Percentiles rank a stretch among this genome's conserved stretches.
Conservation (phyloP, 2,888 invertebrate genomes). For the Crematogaster levior region DNA sequence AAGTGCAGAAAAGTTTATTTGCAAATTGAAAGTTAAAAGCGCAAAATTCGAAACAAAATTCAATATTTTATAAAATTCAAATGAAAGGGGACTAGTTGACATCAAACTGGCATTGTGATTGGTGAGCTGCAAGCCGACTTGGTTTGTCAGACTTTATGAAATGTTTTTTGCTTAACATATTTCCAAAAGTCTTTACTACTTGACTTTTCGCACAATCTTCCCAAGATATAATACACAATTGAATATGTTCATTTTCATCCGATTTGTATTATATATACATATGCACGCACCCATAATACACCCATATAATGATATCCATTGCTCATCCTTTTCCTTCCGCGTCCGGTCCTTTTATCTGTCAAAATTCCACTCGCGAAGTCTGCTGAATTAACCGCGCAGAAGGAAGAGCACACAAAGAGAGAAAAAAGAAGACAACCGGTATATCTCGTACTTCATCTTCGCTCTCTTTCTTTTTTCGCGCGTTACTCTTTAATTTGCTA, state of each 20-base stretch:
- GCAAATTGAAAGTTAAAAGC: background rate
- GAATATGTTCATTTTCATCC: background rate
- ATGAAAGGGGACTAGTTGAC: too few relatives aligned
- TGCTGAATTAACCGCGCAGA: slow-evolving; percentile 32
- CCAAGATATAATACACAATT: background rate
- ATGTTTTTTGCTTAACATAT: background rate
- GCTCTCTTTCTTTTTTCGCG: slow-evolving; percentile 39
- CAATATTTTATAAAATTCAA: too few relatives aligned
- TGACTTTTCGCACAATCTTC: background rate
- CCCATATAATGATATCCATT: slow-evolving; percentile 13
- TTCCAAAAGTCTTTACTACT: background rate
- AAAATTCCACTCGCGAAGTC: slow-evolving; percentile 22
- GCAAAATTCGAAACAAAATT: background rate
- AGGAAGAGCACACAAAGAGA: slow-evolving; percentile 1
- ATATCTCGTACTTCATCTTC: slow-evolving; percentile 43
- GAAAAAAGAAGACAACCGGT: slow-evolving; percentile 23
- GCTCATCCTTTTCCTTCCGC: slow-evolving; percentile 19
- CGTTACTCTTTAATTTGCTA: slow-evolving; percentile 46
- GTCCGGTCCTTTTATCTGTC: slow-evolving; percentile 8
- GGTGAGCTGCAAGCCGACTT: too few relatives aligned
- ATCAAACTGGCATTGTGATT: too few relatives aligned
- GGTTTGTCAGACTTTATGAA: too few relatives aligned
- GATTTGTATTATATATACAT: background rate
- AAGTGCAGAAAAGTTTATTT: background rate
- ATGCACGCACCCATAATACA: background rate